Conservation (phyloP, 2,888 invertebrate species). For the Agriopis leucophaearia region DNA sequence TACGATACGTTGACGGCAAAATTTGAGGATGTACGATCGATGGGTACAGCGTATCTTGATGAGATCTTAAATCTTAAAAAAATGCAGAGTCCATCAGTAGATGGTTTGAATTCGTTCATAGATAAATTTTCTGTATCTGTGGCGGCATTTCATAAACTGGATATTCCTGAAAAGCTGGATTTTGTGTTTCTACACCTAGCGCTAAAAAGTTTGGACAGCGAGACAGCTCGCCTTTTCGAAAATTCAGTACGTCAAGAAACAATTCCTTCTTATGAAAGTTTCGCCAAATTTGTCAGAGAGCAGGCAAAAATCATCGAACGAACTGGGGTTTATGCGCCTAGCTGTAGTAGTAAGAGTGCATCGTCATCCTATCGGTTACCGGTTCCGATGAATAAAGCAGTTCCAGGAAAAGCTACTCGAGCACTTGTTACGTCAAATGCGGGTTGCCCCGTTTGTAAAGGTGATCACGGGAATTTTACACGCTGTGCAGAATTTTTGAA, state of each 20-base stretch:
- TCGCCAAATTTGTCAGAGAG: too few species aligned
- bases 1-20: too few species aligned
- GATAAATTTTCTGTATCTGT: slow-evolving; percentile 6
- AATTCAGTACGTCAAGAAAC: too few species aligned
- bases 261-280: too few species aligned
- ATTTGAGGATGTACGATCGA: too few species aligned
- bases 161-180: neutral
- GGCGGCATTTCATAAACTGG: neutral
- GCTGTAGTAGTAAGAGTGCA: neutral
- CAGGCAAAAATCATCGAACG: too few species aligned
- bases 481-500: slow-evolving; percentile 1
- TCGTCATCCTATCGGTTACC: neutral
- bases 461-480: neutral
- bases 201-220: neutral
- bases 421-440: neutral
- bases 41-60: neutral
- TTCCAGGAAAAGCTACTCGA: neutral
- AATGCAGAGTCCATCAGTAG: neutral
- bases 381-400: neutral
- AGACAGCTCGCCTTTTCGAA: too few species aligned
- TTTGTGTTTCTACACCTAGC: neutral
- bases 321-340: neutral
- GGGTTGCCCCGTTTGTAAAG: neutral
- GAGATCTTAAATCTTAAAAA: slow-evolving; percentile 5
- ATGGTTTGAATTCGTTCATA: neutral